Percentiles rank a stretch among this genome's conserved stretches.
Conservation (phyloP, 1,140 invertebrate species). For the Ctenoplectra terminalis region DNA sequence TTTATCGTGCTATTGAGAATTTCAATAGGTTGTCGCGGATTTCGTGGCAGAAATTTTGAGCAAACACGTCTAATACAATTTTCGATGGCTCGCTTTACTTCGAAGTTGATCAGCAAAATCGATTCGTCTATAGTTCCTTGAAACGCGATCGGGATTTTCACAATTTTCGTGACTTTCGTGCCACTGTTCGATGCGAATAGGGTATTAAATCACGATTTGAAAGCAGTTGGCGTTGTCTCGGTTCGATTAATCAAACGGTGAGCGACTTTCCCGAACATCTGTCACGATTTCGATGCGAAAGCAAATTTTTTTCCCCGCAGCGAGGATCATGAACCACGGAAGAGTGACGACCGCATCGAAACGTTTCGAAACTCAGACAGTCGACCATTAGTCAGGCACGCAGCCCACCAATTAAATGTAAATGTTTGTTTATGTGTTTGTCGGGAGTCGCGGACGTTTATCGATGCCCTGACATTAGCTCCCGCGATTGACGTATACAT, state of each 20-base stretch:
- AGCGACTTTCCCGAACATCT: conserved; percentile 16
- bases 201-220: conserved; percentile 9
- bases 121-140: background rate
- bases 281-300: conserved; percentile 39
- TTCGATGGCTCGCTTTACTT: no score
- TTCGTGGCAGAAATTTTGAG: no score
- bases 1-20: no score
- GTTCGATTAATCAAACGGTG: conserved; percentile 52
- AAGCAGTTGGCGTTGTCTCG: conserved; percentile 29
- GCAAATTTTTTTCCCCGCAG: conserved; percentile 49
- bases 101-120: background rate
- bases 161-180: background rate
- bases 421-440: conserved; percentile 80
- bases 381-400: conserved; percentile 69
- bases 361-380: conserved; percentile 69
- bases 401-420: conserved; percentile 79
- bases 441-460: conserved; percentile 77
- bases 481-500: conserved; percentile 71
- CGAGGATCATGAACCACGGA: conserved; percentile 55
- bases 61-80: no score
- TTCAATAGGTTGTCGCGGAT: no score
- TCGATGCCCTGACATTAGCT: conserved; percentile 77
- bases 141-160: background rate
- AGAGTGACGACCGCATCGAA: conserved; percentile 64
- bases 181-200: background rate